A percentile compares a stretch with the other conserved stretches of the same genome.
Evolutionary conservation across 2,797 vertebrate genomes (phyloP).

Genomic region (Acestrorhynchus altus): DNA sequence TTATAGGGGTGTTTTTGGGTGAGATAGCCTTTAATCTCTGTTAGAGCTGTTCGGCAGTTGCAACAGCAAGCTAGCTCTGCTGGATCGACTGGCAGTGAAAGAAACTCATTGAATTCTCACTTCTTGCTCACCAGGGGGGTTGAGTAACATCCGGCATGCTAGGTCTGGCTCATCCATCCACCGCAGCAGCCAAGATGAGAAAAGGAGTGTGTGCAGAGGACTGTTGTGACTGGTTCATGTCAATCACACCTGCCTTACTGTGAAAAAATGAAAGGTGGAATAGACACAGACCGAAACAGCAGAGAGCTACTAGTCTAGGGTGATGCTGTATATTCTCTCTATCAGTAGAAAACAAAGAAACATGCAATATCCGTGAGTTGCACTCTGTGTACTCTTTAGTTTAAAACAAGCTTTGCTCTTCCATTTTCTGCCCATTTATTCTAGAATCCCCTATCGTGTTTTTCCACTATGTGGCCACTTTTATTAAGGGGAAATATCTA

Average conservation of each 20-base stretch:
- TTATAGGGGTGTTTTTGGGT: neutral
- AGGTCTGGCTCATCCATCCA: neutral
- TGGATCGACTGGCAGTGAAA: conserved; percentile 1
- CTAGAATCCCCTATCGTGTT: neutral
- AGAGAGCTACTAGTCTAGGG: neutral
- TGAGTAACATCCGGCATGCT: conserved; percentile 2
- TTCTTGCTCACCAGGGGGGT: conserved; percentile 6
- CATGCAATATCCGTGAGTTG: neutral
- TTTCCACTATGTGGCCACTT: neutral
- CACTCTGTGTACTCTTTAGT: neutral
- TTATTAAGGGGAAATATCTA: neutral
- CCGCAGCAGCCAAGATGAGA: neutral
- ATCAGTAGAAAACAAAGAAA: neutral
- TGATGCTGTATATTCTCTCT: neutral
- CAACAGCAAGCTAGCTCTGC: neutral
- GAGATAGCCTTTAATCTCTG: neutral
- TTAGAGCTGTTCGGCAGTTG: neutral
- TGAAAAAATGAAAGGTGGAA: neutral
- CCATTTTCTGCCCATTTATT: neutral
- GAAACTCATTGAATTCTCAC: neutral
- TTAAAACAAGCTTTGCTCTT: neutral
- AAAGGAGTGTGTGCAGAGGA: neutral
- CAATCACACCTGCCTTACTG: neutral
- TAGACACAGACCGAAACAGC: neutral
- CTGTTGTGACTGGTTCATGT: neutral